Percentiles rank a stretch among this genome's conserved stretches.
phyloP scores from a whole-genome alignment of 2,113 vertebrate genomes.

The Saimiri boliviensis region DNA sequence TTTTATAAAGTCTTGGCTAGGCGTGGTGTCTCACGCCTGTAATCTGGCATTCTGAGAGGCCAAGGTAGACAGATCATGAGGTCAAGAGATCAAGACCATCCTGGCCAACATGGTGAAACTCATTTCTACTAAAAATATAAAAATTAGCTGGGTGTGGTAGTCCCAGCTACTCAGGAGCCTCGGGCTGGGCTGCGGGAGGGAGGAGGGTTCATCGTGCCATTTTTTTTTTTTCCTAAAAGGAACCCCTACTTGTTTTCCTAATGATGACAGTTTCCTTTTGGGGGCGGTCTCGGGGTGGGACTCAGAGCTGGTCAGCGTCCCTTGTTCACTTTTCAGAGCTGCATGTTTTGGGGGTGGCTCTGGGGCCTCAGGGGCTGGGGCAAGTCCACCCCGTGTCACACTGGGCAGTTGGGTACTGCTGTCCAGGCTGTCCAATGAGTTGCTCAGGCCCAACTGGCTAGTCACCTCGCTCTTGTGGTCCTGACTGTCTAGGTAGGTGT shows the following conservation, averaged over 20 bases:
- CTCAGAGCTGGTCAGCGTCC: conserved; percentile 88
- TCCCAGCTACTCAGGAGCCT: no score
- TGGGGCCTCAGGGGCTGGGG: conserved; percentile 86
- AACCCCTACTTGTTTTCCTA: conserved; percentile 96
- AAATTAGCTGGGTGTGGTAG: no score
- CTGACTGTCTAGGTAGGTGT: conserved; percentile 97
- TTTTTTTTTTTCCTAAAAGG: no score
- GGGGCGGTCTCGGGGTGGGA: conserved; percentile 89
- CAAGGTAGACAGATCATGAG: no score
- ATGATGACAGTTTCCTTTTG: conserved; percentile 97
- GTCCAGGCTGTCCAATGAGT: conserved; percentile 97
- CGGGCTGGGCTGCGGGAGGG: no score
- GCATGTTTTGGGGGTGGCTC: conserved; percentile 89
- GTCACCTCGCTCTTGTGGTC: conserved; percentile 96
- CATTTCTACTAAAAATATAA: no score
- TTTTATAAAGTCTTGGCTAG: background rate
- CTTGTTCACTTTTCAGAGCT: conserved; percentile 89
- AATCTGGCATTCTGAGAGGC: no score
- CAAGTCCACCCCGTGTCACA: conserved; percentile 88
- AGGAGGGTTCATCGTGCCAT: no score
- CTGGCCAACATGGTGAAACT: no score
- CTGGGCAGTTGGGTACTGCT: conserved; percentile 94
- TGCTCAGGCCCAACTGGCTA: conserved; percentile 98
- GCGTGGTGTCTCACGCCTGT: no score
- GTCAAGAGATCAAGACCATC: no score